Evolutionary conservation across 2,888 invertebrate species (phyloP).

Genomic region (Acrobasis suavella): DNA sequence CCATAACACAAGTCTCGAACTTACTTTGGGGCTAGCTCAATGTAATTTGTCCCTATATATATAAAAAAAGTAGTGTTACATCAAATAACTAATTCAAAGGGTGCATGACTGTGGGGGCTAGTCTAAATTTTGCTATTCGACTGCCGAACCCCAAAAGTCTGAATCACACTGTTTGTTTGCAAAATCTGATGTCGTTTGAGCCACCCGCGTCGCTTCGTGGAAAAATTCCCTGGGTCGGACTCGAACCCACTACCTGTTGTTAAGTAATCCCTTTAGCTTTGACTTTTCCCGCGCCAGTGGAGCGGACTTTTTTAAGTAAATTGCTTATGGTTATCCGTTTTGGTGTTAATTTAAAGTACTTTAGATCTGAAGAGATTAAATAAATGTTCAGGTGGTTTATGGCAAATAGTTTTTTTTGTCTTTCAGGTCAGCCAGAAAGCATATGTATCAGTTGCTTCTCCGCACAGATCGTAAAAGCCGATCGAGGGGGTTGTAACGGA

Average conservation of each 20-base stretch:
- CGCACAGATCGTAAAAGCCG: too few species aligned
- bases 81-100: too few species aligned
- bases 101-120: neutral
- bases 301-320: constrained; percentile 30
- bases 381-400: neutral
- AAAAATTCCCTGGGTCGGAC: constrained; percentile 49
- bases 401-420: neutral
- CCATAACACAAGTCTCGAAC: too few species aligned
- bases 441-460: too few species aligned
- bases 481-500: too few species aligned
- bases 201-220: constrained; percentile 66
- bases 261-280: constrained; percentile 59
- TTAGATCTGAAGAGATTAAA: neutral
- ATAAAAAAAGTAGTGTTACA: too few species aligned
- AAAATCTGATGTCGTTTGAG: constrained; percentile 52
- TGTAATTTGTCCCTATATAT: too few species aligned
- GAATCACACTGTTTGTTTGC: constrained; percentile 44
- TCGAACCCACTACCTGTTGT: constrained; percentile 59
- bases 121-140: neutral
- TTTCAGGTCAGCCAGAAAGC: neutral
- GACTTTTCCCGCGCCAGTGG: constrained; percentile 51
- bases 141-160: constrained; percentile 4
- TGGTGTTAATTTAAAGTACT: constrained; percentile 10
- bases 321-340: constrained; percentile 5
- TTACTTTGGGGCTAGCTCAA: too few species aligned